phyloP scores from a whole-genome alignment of 2,888 invertebrate genomes.

The Parapristionchus giblindavisi region DNA sequence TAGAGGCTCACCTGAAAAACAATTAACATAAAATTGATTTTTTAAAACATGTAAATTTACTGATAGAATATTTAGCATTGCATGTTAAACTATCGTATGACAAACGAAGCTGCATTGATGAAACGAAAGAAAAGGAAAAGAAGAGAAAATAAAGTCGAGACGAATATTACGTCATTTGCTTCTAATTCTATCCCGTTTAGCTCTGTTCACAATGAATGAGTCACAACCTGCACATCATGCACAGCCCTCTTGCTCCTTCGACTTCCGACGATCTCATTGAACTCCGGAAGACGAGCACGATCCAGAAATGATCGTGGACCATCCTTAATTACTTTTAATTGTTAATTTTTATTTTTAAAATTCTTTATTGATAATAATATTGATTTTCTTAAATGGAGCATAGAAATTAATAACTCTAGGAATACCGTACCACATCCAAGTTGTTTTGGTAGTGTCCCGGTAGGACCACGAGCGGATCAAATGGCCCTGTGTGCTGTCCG shows the following conservation, averaged over 20 bases:
- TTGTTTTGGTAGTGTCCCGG: constrained; percentile 5
- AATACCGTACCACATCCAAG: constrained; percentile 4
- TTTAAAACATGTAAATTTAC: neutral
- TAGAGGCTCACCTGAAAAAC: neutral
- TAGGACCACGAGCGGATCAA: constrained; percentile 50
- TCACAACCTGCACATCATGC: too few relatives aligned
- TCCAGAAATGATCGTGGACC: constrained; percentile 7
- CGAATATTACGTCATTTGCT: too few relatives aligned
- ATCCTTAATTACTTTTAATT: neutral
- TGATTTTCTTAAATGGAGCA: neutral
- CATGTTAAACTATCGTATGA: too few relatives aligned
- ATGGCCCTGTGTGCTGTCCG: constrained; percentile 57
- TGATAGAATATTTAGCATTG: too few relatives aligned
- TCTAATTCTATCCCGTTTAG: too few relatives aligned
- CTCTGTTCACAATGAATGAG: too few relatives aligned
- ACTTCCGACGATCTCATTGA: constrained; percentile 21
- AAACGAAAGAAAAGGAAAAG: neutral
- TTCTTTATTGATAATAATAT: neutral
- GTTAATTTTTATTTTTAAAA: neutral
- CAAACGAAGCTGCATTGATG: too few relatives aligned
- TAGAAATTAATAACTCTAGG: neutral
- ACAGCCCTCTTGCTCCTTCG: constrained; percentile 19
- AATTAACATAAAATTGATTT: neutral
- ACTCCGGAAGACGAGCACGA: constrained; percentile 7
- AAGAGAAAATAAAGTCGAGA: neutral